These are phyloP conservation scores for Maniola jurtina DNA, from an alignment of 1,140 invertebrate species.

Conservation along the genomic window DNA sequence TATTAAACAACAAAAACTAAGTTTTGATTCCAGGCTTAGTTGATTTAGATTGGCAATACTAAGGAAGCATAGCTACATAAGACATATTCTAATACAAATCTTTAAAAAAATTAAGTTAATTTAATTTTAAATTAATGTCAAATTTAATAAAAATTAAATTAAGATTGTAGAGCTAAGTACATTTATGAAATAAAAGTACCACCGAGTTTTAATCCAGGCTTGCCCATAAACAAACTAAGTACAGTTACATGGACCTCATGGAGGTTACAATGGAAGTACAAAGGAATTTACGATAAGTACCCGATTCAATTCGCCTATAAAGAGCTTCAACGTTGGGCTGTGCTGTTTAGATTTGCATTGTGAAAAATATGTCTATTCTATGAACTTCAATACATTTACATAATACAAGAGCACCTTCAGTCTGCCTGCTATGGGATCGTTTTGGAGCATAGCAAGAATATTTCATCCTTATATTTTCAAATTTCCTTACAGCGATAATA, in stretches of 20 bases:
- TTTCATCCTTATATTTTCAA: too few species aligned
- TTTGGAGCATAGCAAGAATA: not conserved
- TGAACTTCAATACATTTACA: not conserved
- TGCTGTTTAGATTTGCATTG: conserved; percentile 12
- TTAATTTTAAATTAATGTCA: too few species aligned
- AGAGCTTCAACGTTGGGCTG: not conserved
- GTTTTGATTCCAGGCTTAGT: not conserved
- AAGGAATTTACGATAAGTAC: conserved; percentile 9
- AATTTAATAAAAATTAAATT: too few species aligned
- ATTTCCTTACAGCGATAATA: not conserved
- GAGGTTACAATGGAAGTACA: conserved; percentile 11
- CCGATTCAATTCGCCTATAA: conserved; percentile 11
- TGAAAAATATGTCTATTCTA: conserved; percentile 14
- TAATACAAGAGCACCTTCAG: not conserved
- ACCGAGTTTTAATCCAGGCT: not conserved
- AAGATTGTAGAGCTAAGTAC: too few species aligned
- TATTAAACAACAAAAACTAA: not conserved
- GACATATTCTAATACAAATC: too few species aligned
- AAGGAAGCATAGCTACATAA: too few species aligned
- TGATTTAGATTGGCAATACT: not conserved
- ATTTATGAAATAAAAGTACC: not conserved
- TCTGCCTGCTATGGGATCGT: not conserved
- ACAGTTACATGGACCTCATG: conserved; percentile 8
- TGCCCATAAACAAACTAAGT: conserved; percentile 5
- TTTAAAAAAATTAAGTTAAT: too few species aligned